These are phyloP conservation scores for Exocentrus adspersus DNA, from an alignment of 2,888 invertebrate species.

Conservation along the genomic window DNA sequence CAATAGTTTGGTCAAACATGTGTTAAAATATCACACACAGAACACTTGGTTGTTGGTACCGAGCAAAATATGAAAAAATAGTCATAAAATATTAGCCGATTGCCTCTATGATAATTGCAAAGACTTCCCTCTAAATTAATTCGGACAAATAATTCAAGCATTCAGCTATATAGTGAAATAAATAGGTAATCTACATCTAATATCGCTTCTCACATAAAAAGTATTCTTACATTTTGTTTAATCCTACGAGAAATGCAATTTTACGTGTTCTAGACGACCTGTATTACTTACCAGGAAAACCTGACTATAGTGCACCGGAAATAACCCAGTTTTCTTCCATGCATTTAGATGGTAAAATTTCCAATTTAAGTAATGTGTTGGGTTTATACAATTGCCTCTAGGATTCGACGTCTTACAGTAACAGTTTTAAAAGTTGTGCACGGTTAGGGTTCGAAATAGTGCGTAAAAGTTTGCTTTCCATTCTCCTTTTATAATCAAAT, in stretches of 20 bases:
- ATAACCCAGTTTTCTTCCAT: constrained; percentile 20
- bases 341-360: constrained; percentile 29
- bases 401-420: background rate
- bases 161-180: no score
- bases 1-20: background rate
- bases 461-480: no score
- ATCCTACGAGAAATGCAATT: background rate
- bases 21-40: background rate
- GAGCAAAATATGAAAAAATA: no score
- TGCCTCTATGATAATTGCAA: no score
- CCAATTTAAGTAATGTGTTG: constrained; percentile 16
- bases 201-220: no score
- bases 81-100: no score
- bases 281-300: background rate
- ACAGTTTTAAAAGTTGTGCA: background rate
- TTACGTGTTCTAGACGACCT: background rate
- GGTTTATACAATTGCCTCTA: constrained; percentile 3
- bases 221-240: background rate
- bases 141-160: no score
- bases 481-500: no score
- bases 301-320: constrained; percentile 11
- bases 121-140: no score
- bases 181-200: no score
- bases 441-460: no score
- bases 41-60: no score